Conservation (phyloP, 2,888 invertebrate genomes). For the Serripes groenlandicus region DNA sequence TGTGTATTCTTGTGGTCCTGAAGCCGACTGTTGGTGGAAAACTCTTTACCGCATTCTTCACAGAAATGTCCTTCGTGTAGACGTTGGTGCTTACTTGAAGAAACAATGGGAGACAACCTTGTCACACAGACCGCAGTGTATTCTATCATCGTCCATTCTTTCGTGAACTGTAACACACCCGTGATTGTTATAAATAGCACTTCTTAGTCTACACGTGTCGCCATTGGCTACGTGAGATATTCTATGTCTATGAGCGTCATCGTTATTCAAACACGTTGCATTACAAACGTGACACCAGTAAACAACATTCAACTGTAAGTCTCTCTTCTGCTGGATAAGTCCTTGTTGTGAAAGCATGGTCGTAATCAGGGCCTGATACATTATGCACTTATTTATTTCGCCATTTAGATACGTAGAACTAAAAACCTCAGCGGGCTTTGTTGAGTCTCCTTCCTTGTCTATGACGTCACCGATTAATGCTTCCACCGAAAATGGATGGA, state of each 20-base stretch:
- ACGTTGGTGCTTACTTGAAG: slow-evolving; percentile 61
- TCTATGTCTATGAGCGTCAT: slow-evolving; percentile 49
- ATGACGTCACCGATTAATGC: slow-evolving; percentile 38
- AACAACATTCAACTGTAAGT: not conserved
- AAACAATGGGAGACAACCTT: slow-evolving; percentile 56
- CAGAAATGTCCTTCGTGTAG: slow-evolving; percentile 64
- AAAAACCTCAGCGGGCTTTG: slow-evolving; percentile 32
- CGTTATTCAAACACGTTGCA: slow-evolving; percentile 39
- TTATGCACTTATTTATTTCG: not conserved
- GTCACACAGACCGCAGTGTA: slow-evolving; percentile 59
- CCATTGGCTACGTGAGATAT: slow-evolving; percentile 33
- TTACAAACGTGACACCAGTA: slow-evolving; percentile 66
- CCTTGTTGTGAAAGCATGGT: not conserved
- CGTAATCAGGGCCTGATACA: not conserved
- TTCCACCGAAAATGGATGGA: slow-evolving; percentile 55
- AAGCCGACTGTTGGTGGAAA: slow-evolving; percentile 62
- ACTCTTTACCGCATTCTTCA: slow-evolving; percentile 50
- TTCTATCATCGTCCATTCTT: slow-evolving; percentile 41
- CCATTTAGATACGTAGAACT: not conserved
- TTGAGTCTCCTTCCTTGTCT: not conserved
- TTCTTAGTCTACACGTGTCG: slow-evolving; percentile 42
- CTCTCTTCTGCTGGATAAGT: too few relatives aligned
- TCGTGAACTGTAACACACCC: slow-evolving; percentile 53
- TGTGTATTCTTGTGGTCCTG: slow-evolving; percentile 62
- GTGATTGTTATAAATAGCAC: slow-evolving; percentile 25